A percentile compares a stretch with the other conserved stretches of the same genome.
Conservation (phyloP, 1,140 invertebrate genomes). For the Drosophila cardini region DNA sequence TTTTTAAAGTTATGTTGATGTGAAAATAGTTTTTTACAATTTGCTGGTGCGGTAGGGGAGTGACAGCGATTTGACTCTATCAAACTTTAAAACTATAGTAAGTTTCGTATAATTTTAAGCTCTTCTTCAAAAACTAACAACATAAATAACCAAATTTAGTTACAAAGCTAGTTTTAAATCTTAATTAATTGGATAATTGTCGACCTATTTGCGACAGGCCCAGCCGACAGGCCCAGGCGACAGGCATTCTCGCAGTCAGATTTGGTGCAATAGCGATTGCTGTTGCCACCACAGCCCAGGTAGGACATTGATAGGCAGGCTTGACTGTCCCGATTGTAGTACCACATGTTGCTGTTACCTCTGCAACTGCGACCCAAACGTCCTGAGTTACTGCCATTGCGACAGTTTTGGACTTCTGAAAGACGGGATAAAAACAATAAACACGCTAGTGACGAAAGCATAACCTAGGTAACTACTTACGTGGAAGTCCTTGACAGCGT, state of each 20-base stretch:
- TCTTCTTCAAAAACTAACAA: too few relatives aligned
- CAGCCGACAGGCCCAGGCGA: too few relatives aligned
- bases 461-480: background rate
- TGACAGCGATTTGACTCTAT: too few relatives aligned
- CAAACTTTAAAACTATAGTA: too few relatives aligned
- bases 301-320: background rate
- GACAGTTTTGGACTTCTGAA: background rate
- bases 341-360: background rate
- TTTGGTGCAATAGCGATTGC: slow-evolving; percentile 45
- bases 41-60: too few relatives aligned
- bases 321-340: background rate
- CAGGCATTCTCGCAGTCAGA: slow-evolving; percentile 19
- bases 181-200: background rate
- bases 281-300: slow-evolving; percentile 37
- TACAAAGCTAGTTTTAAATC: background rate
- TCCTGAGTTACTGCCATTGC: background rate
- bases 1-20: too few relatives aligned
- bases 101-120: too few relatives aligned
- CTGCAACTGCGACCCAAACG: background rate
- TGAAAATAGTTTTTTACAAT: too few relatives aligned
- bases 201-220: too few relatives aligned
- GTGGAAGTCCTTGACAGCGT: background rate
- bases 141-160: too few relatives aligned
- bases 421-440: background rate
- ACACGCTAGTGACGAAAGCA: background rate